Conservation (phyloP, 2,797 vertebrate genomes). For the Sardinella longiceps region DNA sequence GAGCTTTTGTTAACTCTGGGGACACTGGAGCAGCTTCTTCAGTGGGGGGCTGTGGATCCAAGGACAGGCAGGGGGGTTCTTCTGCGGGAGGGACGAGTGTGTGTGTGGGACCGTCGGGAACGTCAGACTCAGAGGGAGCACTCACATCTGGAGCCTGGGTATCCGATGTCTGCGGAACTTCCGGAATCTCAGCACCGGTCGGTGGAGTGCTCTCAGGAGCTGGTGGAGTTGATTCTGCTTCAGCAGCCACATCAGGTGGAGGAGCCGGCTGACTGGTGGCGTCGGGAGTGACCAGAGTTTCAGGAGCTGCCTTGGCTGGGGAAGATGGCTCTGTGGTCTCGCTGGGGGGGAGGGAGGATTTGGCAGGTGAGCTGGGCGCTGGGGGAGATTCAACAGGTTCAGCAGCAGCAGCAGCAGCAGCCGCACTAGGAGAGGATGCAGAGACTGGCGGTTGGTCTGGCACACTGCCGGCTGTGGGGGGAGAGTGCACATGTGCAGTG, state of each 20-base stretch:
- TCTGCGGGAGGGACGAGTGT: background rate
- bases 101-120: background rate
- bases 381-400: conserved; percentile 29
- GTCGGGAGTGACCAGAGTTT: background rate
- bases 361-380: conserved; percentile 39
- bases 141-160: background rate
- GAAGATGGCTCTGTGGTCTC: conserved; percentile 48
- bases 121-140: background rate
- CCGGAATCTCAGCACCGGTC: background rate
- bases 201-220: background rate
- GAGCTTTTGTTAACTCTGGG: conserved; percentile 42
- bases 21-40: background rate
- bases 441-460: conserved; percentile 35
- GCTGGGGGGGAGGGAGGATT: background rate
- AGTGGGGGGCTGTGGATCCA: conserved; percentile 1
- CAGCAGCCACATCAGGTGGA: background rate
- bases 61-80: background rate
- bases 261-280: background rate
- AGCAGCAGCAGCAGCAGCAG: background rate
- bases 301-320: conserved; percentile 2
- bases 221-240: background rate
- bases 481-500: conserved; percentile 58
- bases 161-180: background rate
- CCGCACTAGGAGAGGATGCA: conserved; percentile 28
- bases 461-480: conserved; percentile 47